Base-by-base conservation (phyloP, 2,888 invertebrate genomes). In the Artemia sinica region DNA sequence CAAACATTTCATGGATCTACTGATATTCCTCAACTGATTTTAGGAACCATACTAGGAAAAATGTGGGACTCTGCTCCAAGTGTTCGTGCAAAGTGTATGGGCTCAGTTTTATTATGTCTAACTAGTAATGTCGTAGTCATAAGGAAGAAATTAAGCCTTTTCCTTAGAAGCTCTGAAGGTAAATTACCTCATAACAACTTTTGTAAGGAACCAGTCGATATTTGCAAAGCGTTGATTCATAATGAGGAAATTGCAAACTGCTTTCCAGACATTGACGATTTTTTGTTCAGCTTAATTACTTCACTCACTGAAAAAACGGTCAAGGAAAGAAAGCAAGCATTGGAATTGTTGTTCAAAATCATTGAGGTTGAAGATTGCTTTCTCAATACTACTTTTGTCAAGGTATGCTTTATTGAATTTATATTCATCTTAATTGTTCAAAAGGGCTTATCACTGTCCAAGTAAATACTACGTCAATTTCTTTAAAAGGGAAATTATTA, bases 271-370 rank as follows among this genome's bases (percentile, higher is more conserved):
- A 28, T 58, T 8, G 63, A 28, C 1, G 63, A 58, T 11, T 58
- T 58, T 58, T 58, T 58, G 12, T 58, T 58, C 63, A 58, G n/a
- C 63, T 58, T 58, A 10, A 18, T 58, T 10, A 9, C 63, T 18
- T 58, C 63, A n/a, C 9, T 58, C 1, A 58, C 63, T 8, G 63
- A 58, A 11, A 58, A 58, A 28, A 58, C 63, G 10, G 63, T 58
- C 63, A 58, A 58, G 28, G 63, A 58, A 58, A n/a, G 63, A 58
- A 58, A 58, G 12, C 63, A 58, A 28, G 63, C 63, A 18, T n/a
- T 58, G 12, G 63, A 58, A 10, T 28, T 58, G 1, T 28, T 58
- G 63, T 58, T 58, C 63, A 58, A 58, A 28, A 58, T 58, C 8
- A 58, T 58, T 18, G 28, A 18, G 63, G 10, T 10, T 9, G 63